Conservation (phyloP, 2,888 invertebrate genomes). For the Chymomyza amoena region DNA sequence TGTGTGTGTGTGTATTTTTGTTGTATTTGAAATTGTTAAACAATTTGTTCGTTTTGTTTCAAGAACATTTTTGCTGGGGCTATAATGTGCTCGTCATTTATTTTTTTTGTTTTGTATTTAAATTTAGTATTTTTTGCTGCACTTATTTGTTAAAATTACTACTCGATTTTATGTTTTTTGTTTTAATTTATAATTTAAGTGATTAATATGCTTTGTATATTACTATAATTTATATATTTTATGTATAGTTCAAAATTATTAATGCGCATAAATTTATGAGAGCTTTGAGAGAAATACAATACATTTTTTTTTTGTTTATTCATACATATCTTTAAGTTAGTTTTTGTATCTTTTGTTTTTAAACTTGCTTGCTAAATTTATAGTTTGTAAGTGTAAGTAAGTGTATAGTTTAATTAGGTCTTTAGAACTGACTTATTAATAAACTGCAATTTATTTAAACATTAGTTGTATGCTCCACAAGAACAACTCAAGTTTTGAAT, state of each 20-base stretch:
- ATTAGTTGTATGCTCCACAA: constrained; percentile 30
- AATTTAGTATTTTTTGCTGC: neutral
- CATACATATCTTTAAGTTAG: constrained; percentile 36
- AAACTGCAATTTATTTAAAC: constrained; percentile 48
- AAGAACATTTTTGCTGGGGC: constrained; percentile 48
- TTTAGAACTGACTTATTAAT: constrained; percentile 56
- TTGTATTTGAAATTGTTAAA: constrained; percentile 55
- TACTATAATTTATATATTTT: constrained; percentile 35
- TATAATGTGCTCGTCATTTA: constrained; percentile 39
- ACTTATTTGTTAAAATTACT: constrained; percentile 62
- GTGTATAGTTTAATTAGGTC: constrained; percentile 18
- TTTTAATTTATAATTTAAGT: constrained; percentile 32
- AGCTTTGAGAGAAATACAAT: constrained; percentile 47
- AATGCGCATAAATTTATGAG: constrained; percentile 60
- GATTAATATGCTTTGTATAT: constrained; percentile 31
- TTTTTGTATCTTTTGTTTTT: constrained; percentile 6
- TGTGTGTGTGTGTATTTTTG: constrained; percentile 15
- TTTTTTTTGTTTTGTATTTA: constrained; percentile 17
- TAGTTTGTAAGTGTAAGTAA: constrained; percentile 19
- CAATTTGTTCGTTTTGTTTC: constrained; percentile 47
- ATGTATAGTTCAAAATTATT: constrained; percentile 44
- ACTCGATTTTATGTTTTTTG: constrained; percentile 28
- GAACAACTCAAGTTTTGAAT: constrained; percentile 33
- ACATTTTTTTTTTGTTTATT: constrained; percentile 24
- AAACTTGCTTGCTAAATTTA: constrained; percentile 21